Evolutionary conservation across 2,888 invertebrate genomes (phyloP).

Genomic region (Candidula unifasciata): DNA sequence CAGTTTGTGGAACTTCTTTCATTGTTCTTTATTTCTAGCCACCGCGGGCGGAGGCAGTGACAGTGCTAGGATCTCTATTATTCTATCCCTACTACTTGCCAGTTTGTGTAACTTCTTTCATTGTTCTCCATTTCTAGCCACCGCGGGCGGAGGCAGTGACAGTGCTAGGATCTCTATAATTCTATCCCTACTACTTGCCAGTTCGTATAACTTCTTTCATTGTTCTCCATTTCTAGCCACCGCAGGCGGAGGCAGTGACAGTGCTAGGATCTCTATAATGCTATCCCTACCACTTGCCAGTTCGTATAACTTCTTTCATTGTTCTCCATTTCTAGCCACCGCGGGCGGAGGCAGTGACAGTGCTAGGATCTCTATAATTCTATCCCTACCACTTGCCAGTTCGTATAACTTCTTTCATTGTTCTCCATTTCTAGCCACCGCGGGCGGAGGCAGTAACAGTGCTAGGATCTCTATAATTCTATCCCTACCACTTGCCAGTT

Average conservation of each 20-base stretch:
- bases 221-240: conserved; percentile 80
- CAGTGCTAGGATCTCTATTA: conserved; percentile 90
- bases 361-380: too few relatives aligned
- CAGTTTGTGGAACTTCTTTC: background rate
- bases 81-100: conserved; percentile 87
- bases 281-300: conserved; percentile 85
- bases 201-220: conserved; percentile 59
- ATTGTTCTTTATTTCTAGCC: conserved; percentile 78
- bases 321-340: too few relatives aligned
- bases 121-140: conserved; percentile 78
- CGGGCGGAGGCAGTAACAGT: too few relatives aligned
- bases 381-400: too few relatives aligned
- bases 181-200: conserved; percentile 86
- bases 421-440: too few relatives aligned
- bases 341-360: too few relatives aligned
- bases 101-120: conserved; percentile 61
- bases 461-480: too few relatives aligned
- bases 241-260: conserved; percentile 92
- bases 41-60: conserved; percentile 93
- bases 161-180: conserved; percentile 90
- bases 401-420: too few relatives aligned
- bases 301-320: too few relatives aligned
- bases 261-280: conserved; percentile 91
- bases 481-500: too few relatives aligned
- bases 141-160: conserved; percentile 94